Percentiles rank a stretch among this genome's conserved stretches.
phyloP scores from a whole-genome alignment of 2,113 vertebrate species.

The Monopterus albus region DNA sequence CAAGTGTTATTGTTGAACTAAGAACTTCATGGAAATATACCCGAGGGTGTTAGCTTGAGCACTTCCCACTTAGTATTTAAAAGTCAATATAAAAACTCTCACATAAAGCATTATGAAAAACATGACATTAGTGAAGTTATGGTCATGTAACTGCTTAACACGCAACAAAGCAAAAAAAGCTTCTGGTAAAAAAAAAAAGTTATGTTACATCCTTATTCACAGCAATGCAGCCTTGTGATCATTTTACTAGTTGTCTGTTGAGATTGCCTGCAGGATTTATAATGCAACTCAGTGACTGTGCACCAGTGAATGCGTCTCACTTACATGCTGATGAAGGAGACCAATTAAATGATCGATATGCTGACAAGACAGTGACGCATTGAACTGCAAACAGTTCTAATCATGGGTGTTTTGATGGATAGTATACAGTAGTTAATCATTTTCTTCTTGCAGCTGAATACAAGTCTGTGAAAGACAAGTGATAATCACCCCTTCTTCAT shows the following conservation, averaged over 20 bases:
- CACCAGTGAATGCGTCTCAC: slow-evolving; percentile 22
- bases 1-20: too few relatives aligned
- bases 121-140: background rate
- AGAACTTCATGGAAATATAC: too few relatives aligned
- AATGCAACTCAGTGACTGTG: slow-evolving; percentile 1
- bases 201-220: too few relatives aligned
- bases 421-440: slow-evolving; percentile 22
- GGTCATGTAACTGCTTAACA: background rate
- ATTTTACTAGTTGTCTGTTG: background rate
- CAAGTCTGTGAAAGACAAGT: slow-evolving; percentile 36
- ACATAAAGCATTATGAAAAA: background rate
- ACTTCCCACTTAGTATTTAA: background rate
- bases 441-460: slow-evolving; percentile 28
- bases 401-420: slow-evolving; percentile 42
- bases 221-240: too few relatives aligned
- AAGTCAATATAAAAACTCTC: background rate
- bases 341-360: slow-evolving; percentile 53
- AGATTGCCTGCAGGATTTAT: background rate
- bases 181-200: too few relatives aligned
- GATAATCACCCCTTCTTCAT: slow-evolving; percentile 48
- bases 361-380: slow-evolving; percentile 41
- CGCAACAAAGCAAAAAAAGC: too few relatives aligned
- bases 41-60: too few relatives aligned
- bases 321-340: slow-evolving; percentile 22
- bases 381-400: slow-evolving; percentile 41